phyloP scores from a whole-genome alignment of 2,888 invertebrate genomes.

The Mythimna loreyi region DNA sequence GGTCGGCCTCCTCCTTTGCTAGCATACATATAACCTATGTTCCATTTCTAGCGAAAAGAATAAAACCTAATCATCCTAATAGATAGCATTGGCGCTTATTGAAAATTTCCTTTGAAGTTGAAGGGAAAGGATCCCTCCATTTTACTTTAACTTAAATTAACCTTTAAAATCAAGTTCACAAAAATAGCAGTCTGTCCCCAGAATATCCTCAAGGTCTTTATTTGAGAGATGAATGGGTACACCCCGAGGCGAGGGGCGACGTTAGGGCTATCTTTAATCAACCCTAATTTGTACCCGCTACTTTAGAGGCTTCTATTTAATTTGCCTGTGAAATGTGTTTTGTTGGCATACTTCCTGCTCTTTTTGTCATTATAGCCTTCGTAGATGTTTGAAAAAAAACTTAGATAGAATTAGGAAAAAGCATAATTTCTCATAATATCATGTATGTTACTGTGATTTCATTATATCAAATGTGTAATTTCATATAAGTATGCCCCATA shows the following conservation, averaged over 20 bases:
- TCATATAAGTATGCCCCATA: no score
- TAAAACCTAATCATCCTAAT: no score
- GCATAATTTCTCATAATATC: no score
- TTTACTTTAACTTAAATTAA: slow-evolving; percentile 25
- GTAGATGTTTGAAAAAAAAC: neutral
- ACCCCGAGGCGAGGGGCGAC: slow-evolving; percentile 26
- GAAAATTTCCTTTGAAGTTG: no score
- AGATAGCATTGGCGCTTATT: no score
- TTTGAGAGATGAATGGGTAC: slow-evolving; percentile 27
- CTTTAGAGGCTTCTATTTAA: slow-evolving; percentile 23
- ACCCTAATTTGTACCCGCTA: slow-evolving; percentile 35
- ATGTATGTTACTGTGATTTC: no score
- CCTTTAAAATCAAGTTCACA: slow-evolving; percentile 11
- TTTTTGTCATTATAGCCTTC: neutral
- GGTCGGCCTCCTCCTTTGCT: no score
- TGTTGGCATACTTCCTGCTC: slow-evolving; percentile 10
- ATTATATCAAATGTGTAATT: no score
- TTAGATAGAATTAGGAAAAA: neutral
- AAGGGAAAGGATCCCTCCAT: neutral
- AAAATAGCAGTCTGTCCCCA: slow-evolving; percentile 13
- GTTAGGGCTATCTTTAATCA: slow-evolving; percentile 37
- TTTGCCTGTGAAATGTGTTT: slow-evolving; percentile 6
- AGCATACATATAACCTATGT: no score
- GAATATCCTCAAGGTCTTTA: slow-evolving; percentile 18
- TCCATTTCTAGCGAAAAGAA: no score